Conservation (phyloP, 2,888 invertebrate species). For the Anticlea derivata region DNA sequence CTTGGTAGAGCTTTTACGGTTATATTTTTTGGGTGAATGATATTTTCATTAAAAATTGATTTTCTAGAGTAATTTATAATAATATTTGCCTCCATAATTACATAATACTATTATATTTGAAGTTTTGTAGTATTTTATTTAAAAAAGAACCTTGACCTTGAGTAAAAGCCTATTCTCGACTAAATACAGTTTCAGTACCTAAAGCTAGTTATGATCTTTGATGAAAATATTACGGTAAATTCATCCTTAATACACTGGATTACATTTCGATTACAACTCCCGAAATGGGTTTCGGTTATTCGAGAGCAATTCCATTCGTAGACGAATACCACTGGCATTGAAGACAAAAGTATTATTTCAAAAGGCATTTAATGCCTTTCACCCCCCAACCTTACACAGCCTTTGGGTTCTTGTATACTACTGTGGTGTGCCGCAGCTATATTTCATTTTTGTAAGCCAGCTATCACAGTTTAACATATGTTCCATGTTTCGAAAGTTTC, state of each 20-base stretch:
- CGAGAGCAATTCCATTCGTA: slow-evolving; percentile 13
- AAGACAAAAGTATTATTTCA: slow-evolving; percentile 21
- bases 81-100: no score
- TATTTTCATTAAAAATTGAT: not conserved
- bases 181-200: no score
- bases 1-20: slow-evolving; percentile 31
- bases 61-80: not conserved
- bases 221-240: no score
- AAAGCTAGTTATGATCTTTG: no score
- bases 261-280: slow-evolving; percentile 13
- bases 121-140: no score
- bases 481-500: no score
- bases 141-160: no score
- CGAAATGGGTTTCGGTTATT: slow-evolving; percentile 3
- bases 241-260: slow-evolving; percentile 2
- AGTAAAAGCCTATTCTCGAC: no score
- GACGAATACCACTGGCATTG: slow-evolving; percentile 5
- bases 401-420: slow-evolving; percentile 5
- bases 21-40: slow-evolving; percentile 23
- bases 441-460: not conserved
- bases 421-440: not conserved
- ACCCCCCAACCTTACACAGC: slow-evolving; percentile 9
- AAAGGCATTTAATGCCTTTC: slow-evolving; percentile 16
- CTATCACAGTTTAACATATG: no score
- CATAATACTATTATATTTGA: no score